Base-by-base conservation (phyloP, 1,140 invertebrate species). In the Trachymyrmex septentrionalis region DNA sequence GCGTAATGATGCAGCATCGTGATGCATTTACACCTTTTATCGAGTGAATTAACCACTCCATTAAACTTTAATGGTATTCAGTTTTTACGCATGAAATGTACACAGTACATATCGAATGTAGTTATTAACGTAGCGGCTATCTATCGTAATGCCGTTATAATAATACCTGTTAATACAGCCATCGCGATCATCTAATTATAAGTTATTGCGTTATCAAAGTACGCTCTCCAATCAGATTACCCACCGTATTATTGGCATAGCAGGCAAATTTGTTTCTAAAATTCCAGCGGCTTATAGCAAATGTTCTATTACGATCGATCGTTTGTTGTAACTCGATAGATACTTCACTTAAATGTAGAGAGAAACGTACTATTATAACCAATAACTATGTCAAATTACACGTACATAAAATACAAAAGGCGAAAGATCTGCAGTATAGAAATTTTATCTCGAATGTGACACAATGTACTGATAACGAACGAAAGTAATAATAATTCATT, bases 1-100 rank as follows among this genome's bases (percentile, higher is more conserved):
- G 34, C 75, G 24, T 71, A 89, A 89, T 86, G 63, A 55, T 50
- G 59, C 48, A 57, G 78, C 84, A 72, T 72, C 69, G 78, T 88
- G 85, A 88, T 86, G 81, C 84, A 63, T 90, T 88, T 86, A 76
- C 73, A 90, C 86, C 89, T 90, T 90, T 90, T 85, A 86, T 71
- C 82, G 71, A 27, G 64, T 90, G 55, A 91, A 91, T 91, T 91
- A 90, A 71, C 78, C 84, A 59, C 55, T 86, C 90, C 90, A 91
- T 91, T 91, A 90, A 85, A 90, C 86, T 90, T 90, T 91, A 91
- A 91, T 91, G 90, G 90, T 86, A 90, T 90, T 88, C 84, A 64
- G 88, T 91, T 91, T 90, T 90, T 91, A 90, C 89, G 72, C 86
- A 38, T 59, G 71, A 88, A 86, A 88, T 90, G 82, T 88, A 90